Conservation (phyloP, 2,888 invertebrate genomes). For the Drosophila quasianomalipes region DNA sequence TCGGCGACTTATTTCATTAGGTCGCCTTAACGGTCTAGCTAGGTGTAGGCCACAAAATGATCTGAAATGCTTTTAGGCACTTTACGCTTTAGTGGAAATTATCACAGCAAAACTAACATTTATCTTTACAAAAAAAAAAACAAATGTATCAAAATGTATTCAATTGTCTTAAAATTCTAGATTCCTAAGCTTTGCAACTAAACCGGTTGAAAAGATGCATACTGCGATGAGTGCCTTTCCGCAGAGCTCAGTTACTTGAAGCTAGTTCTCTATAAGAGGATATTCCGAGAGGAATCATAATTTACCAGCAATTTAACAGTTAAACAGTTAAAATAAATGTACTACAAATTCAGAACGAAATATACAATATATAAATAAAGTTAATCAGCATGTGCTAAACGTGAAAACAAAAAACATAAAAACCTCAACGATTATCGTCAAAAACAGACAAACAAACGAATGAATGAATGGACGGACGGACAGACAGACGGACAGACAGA, state of each 20-base stretch:
- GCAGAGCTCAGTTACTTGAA: not conserved
- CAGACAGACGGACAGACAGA: not conserved
- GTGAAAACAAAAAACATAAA: not conserved
- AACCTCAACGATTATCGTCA: not conserved
- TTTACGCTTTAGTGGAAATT: not conserved
- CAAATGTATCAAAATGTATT: not conserved
- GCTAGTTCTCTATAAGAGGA: not conserved
- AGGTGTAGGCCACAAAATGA: not conserved
- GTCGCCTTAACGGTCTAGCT: not conserved
- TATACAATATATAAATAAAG: not conserved
- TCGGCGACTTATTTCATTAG: not conserved
- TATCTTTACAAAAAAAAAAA: not conserved
- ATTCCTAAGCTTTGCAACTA: not conserved
- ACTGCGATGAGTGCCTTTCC: no score
- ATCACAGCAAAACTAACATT: not conserved
- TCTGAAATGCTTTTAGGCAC: not conserved
- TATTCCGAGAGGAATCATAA: not conserved
- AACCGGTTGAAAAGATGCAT: not conserved
- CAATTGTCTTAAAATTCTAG: not conserved
- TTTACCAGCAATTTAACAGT: not conserved
- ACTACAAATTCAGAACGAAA: not conserved
- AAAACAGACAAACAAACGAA: not conserved
- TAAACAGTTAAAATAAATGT: not conserved
- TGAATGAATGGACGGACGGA: no score
- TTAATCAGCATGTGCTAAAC: slow-evolving; percentile 2